phyloP scores from a whole-genome alignment of 1,140 invertebrate species.

The Heliconius eleuchia region DNA sequence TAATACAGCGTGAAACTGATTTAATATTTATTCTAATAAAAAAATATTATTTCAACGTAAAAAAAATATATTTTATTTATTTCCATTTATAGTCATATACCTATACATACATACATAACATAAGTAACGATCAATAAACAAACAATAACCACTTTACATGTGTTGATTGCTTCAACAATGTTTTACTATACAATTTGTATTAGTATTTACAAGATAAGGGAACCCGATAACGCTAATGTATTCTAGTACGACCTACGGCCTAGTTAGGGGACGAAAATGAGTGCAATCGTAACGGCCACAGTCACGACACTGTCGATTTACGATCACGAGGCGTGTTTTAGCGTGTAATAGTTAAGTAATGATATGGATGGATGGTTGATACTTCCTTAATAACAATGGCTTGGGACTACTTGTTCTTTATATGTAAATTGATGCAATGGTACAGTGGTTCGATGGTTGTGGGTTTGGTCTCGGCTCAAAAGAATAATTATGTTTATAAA shows the following conservation, averaged over 20 bases:
- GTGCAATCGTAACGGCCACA: conserved; percentile 54
- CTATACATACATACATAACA: no score
- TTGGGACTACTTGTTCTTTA: no score
- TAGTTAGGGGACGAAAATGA: conserved; percentile 44
- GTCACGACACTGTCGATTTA: conserved; percentile 46
- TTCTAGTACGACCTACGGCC: conserved; percentile 34
- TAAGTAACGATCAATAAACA: background rate
- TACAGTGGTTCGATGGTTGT: no score
- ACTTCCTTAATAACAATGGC: conserved; percentile 8
- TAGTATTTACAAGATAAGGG: conserved; percentile 8
- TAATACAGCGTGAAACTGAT: no score
- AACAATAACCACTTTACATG: background rate
- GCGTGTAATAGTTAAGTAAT: conserved; percentile 53
- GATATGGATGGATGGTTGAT: conserved; percentile 28
- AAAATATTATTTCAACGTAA: no score
- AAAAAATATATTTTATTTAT: no score
- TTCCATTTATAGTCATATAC: no score
- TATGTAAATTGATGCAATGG: no score
- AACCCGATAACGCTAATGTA: conserved; percentile 10
- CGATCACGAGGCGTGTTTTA: conserved; percentile 45
- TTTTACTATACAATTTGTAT: conserved; percentile 1
- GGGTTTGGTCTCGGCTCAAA: no score
- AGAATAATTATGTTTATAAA: no score
- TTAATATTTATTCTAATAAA: no score
- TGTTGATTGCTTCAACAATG: background rate